Evolutionary conservation across 2,113 vertebrate species (phyloP).

Genomic region (Sclerurus mexicanus): DNA sequence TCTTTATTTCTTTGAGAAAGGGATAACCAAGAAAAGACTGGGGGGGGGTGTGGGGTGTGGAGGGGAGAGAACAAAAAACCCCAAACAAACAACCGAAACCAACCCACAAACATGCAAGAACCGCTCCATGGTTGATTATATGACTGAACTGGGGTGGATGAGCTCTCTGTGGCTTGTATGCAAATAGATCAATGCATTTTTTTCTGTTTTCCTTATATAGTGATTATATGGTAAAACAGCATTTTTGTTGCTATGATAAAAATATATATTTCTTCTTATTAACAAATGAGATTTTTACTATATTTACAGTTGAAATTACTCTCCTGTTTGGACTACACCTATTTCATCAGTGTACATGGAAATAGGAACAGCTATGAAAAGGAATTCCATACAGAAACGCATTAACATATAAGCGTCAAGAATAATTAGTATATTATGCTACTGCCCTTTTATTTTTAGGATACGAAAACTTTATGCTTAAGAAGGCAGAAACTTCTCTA

Average conservation of each 20-base stretch:
- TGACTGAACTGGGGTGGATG: neutral
- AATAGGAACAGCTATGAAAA: neutral
- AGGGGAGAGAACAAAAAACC: neutral
- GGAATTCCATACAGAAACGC: neutral
- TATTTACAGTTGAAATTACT: neutral
- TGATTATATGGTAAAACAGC: neutral
- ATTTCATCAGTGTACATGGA: neutral
- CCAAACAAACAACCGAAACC: too few species aligned
- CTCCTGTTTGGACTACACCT: neutral
- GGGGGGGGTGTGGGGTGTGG: too few species aligned
- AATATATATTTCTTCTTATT: neutral
- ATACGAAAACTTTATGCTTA: neutral
- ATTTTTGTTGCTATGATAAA: neutral
- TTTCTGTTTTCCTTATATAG: neutral
- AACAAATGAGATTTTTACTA: neutral
- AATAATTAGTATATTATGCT: neutral
- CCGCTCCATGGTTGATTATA: neutral
- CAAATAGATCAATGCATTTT: neutral
- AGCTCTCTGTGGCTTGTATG: rapidly evolving
- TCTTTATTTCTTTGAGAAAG: neutral
- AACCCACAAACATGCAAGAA: neutral
- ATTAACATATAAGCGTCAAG: neutral
- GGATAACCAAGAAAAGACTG: neutral
- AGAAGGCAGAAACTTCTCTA: neutral
- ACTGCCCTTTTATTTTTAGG: neutral